Evolutionary conservation across 1,140 invertebrate genomes (phyloP).

Genomic region (Armadillidium nasatum): DNA sequence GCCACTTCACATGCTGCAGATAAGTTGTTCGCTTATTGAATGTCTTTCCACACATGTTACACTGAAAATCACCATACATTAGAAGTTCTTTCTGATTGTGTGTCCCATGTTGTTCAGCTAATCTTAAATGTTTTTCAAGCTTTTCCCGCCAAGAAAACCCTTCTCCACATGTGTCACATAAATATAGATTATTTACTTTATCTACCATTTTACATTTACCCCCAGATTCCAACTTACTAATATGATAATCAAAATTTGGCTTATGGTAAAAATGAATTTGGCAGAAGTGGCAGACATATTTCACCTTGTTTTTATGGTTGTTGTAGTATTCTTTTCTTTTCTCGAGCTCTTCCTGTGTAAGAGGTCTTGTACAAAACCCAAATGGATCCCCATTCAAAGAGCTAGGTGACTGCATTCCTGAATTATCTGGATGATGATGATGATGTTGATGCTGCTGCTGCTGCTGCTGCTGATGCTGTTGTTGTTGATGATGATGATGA

Average conservation of each 20-base stretch:
- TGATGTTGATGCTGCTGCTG: not conserved
- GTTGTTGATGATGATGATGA: not conserved
- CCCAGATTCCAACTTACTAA: conserved; percentile 36
- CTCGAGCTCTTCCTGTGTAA: conserved; percentile 41
- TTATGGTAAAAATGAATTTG: conserved; percentile 44
- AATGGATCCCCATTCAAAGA: conserved; percentile 31
- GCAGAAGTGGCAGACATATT: conserved; percentile 44
- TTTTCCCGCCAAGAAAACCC: conserved; percentile 44
- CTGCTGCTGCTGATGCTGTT: conserved; percentile 5
- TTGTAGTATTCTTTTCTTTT: conserved; percentile 43
- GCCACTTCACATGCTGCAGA: conserved; percentile 42
- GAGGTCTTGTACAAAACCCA: conserved; percentile 7
- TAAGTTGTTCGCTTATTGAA: conserved; percentile 44
- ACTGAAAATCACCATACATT: conserved; percentile 44
- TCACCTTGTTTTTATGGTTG: conserved; percentile 44
- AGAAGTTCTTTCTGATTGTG: conserved; percentile 44
- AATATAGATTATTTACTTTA: conserved; percentile 42
- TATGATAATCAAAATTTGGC: conserved; percentile 44
- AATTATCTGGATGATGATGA: conserved; percentile 25
- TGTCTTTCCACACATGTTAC: conserved; percentile 44
- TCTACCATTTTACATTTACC: conserved; percentile 41
- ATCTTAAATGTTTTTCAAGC: conserved; percentile 41
- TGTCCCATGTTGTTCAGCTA: conserved; percentile 43
- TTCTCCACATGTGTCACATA: conserved; percentile 42
- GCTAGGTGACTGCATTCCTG: conserved; percentile 26